Base-by-base conservation (phyloP, 2,888 invertebrate genomes). In the Caenorhabditis zanzibari region DNA sequence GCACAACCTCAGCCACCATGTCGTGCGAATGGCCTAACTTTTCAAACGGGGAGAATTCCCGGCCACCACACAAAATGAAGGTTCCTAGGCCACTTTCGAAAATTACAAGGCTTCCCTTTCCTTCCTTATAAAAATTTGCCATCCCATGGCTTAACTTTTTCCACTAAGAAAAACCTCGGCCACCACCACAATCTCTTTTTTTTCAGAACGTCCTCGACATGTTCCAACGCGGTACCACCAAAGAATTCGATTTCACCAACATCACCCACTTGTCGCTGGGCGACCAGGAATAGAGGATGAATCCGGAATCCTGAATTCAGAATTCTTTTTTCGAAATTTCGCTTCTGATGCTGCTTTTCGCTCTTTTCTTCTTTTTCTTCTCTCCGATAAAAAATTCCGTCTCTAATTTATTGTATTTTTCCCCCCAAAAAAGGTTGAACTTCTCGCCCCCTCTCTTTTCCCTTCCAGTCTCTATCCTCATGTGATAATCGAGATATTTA, bases 171-270 rank as follows among this genome's bases (percentile, higher is more conserved):
- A 38, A 38, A 38, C 12, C 38, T 38, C 38, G 32, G 32, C n/a
- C 58, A 44, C 14, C 58, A 58, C n/a, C n/a, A 32, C 4, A 47
- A 19, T 10, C 52, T 49, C 28, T 16, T 3, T 22, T 32, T 44
- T 72, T 66, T 19, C 81, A 88, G 93, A 99, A 99, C 94, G 98
- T 99, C 82, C 95, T 99, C 92, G 96, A 97, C 93, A 96, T 97
- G 90, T 99, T 97, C 94, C 96, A 89, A 59, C 91, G 92, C n/a
- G 92, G 92, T 69, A 91, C 91, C 54, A 90, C 90, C 10, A 81
- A 88, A 28, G 89, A 88, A 69, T 92, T 92, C 82, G 92, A 92
- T 85, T 92, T 92, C 88, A 86, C 84, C 81, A 92, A 92, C 86
- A 92, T 92, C 87, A 92, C 91, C 19, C 92, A 92, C 74, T 86